Conservation (phyloP, 2,888 invertebrate genomes). For the Drosophila antonietae region DNA sequence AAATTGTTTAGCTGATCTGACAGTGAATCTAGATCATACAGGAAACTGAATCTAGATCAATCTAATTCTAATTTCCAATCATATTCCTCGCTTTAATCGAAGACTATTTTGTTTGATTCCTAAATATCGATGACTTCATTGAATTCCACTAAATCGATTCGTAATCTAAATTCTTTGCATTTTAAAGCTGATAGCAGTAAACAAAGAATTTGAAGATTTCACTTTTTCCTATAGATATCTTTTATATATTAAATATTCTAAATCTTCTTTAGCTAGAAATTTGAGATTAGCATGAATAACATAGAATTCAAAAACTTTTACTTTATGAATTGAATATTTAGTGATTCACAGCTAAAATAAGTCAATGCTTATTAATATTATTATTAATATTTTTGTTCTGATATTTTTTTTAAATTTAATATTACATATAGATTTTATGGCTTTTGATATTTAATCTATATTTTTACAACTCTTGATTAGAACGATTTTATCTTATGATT, state of each 20-base stretch:
- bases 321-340: neutral
- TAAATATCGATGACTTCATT: neutral
- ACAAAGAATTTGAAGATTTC: neutral
- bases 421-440: neutral
- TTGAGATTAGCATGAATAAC: neutral
- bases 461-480: neutral
- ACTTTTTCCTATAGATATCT: neutral
- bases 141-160: neutral
- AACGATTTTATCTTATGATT: neutral
- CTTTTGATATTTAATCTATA: neutral
- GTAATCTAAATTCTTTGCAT: neutral
- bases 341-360: neutral
- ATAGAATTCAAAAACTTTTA: neutral
- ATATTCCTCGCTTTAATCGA: neutral
- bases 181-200: neutral
- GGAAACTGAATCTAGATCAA: too few species aligned
- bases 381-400: neutral
- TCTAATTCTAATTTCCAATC: neutral
- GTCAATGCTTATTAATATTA: neutral
- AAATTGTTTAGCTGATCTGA: too few species aligned
- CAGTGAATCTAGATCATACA: too few species aligned
- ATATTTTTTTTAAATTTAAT: neutral
- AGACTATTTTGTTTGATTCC: neutral
- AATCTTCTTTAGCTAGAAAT: neutral
- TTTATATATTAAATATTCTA: neutral